Percentiles rank a stretch among this genome's conserved stretches.
These are phyloP conservation scores for Megalurothrips usitatus DNA, from an alignment of 2,888 invertebrate species.

Conservation along the genomic window DNA sequence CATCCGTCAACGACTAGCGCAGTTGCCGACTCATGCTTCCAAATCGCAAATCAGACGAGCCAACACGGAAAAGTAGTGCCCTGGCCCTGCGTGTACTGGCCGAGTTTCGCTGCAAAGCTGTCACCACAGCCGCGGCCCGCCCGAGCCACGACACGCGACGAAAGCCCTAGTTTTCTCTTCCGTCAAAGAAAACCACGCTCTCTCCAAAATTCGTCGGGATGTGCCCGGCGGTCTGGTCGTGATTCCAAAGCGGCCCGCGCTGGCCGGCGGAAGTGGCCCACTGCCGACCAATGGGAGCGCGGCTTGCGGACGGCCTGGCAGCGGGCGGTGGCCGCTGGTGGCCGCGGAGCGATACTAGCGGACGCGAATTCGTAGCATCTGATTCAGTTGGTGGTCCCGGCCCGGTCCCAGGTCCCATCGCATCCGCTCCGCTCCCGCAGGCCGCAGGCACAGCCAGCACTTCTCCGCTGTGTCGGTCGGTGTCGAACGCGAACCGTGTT, in stretches of 20 bases:
- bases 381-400: background rate
- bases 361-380: background rate
- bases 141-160: too few species aligned
- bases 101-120: too few species aligned
- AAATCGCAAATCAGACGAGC: background rate
- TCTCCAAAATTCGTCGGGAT: background rate
- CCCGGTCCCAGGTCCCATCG: background rate
- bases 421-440: too few species aligned
- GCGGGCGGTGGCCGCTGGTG: too few species aligned
- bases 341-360: background rate
- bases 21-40: background rate
- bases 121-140: too few species aligned
- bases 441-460: too few species aligned
- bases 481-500: constrained; percentile 16
- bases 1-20: background rate
- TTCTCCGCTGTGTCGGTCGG: constrained; percentile 2
- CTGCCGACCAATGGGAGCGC: background rate
- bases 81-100: background rate
- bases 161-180: too few species aligned
- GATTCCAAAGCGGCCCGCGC: background rate
- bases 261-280: background rate
- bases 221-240: background rate
- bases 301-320: background rate
- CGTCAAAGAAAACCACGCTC: background rate
- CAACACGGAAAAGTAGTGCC: background rate